These are phyloP conservation scores for Trissonchulus latispiculum DNA, from an alignment of 2,888 invertebrate genomes.

Conservation along the genomic window DNA sequence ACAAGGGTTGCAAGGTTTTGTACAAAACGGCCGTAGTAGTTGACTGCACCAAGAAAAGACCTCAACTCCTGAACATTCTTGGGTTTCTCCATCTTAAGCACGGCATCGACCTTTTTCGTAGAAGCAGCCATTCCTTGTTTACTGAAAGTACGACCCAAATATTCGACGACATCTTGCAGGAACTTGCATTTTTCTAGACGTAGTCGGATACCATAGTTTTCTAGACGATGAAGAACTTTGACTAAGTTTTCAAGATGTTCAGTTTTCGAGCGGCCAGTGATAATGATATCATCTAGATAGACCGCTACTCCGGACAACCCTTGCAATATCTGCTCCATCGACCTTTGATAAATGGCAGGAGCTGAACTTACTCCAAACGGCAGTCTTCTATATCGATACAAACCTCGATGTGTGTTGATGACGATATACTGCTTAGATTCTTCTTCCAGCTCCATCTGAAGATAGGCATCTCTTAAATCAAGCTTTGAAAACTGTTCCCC, in stretches of 20 bases:
- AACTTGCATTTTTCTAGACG: conserved; percentile 21
- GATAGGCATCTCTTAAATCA: conserved; percentile 5
- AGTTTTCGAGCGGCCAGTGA: background rate
- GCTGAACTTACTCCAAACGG: conserved; percentile 20
- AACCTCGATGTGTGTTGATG: conserved; percentile 20
- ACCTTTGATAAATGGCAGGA: conserved; percentile 24
- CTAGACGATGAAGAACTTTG: background rate
- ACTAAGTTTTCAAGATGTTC: background rate
- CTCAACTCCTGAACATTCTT: background rate
- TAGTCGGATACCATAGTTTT: conserved; percentile 16
- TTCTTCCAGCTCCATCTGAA: background rate
- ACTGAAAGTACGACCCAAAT: conserved; percentile 19
- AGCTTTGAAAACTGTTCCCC: conserved; percentile 1
- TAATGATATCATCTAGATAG: conserved; percentile 21
- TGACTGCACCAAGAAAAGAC: background rate
- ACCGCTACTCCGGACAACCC: conserved; percentile 22
- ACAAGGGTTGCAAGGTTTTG: background rate
- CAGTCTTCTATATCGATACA: conserved; percentile 20
- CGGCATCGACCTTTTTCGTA: conserved; percentile 22
- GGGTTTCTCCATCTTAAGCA: conserved; percentile 20
- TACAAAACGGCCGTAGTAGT: background rate
- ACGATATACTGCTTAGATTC: conserved; percentile 1
- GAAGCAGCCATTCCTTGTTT: conserved; percentile 19
- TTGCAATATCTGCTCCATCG: conserved; percentile 21
- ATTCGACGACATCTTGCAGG: conserved; percentile 24